Conservation (phyloP, 2,797 vertebrate genomes). For the Tokudaia tokunoshimensis region DNA sequence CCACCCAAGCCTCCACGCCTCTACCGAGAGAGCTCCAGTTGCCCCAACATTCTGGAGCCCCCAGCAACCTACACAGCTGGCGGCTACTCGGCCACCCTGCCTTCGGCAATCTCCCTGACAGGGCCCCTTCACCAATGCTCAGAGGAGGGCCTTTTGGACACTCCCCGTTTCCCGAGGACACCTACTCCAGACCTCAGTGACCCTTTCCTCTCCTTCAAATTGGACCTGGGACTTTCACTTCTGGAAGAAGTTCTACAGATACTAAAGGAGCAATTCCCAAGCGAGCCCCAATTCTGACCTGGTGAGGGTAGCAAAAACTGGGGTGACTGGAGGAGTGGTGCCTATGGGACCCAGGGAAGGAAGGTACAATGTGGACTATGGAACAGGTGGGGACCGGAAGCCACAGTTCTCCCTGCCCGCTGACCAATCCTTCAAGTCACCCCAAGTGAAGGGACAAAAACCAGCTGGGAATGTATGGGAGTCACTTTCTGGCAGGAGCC, state of each 20-base stretch:
- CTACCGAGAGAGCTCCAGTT: constrained; percentile 92
- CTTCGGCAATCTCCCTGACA: constrained; percentile 86
- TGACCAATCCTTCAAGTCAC: neutral
- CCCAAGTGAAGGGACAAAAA: neutral
- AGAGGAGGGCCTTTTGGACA: constrained; percentile 84
- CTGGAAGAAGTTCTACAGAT: constrained; percentile 96
- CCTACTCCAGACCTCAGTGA: constrained; percentile 79
- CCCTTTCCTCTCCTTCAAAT: constrained; percentile 92
- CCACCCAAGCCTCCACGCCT: constrained; percentile 97
- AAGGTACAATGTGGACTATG: neutral
- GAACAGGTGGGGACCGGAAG: neutral
- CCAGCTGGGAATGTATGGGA: neutral
- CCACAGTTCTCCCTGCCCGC: constrained; percentile 19
- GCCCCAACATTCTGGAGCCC: constrained; percentile 86
- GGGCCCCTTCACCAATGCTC: constrained; percentile 86
- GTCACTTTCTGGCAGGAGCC: constrained; percentile 32
- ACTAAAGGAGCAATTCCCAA: constrained; percentile 92
- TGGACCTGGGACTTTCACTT: constrained; percentile 96
- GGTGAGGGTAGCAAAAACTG: neutral
- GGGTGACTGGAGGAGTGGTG: neutral
- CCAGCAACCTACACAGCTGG: constrained; percentile 38
- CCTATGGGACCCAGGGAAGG: neutral
- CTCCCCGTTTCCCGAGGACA: constrained; percentile 77
- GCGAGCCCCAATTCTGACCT: constrained; percentile 85
- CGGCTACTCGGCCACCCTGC: constrained; percentile 80